These are phyloP conservation scores for Styela plicata DNA, from an alignment of 23 tunicate genomes.

Conservation along the genomic window DNA sequence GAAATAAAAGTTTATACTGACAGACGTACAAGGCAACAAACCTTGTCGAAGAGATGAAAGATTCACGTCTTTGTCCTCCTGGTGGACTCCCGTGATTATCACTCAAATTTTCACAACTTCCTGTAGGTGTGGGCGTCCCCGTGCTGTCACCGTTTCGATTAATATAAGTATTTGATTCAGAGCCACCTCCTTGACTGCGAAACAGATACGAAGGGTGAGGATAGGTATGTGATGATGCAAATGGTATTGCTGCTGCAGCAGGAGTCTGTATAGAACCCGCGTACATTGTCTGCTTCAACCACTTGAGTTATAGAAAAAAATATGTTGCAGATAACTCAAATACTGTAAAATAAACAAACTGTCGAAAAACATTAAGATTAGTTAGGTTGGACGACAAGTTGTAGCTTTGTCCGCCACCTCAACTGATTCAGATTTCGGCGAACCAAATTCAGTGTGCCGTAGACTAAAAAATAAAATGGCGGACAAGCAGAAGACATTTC, in stretches of 20 bases:
- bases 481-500: no score
- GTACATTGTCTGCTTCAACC: background rate
- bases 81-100: constrained; percentile 14
- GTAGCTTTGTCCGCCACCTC: no score
- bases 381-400: no score
- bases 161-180: background rate
- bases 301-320: no score
- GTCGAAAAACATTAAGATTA: no score
- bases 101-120: constrained; percentile 24
- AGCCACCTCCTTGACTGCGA: constrained; percentile 6
- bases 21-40: no score
- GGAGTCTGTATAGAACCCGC: background rate
- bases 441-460: no score
- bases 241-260: background rate
- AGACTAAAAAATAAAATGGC: no score
- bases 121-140: constrained; percentile 21
- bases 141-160: background rate
- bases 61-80: background rate
- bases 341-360: no score
- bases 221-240: constrained; percentile 13
- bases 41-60: background rate
- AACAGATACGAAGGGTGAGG: background rate
- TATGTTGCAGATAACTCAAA: no score
- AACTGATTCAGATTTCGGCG: no score
- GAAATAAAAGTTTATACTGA: no score